Base-by-base conservation (phyloP, 2,888 invertebrate species). In the Pollenia angustigena region DNA sequence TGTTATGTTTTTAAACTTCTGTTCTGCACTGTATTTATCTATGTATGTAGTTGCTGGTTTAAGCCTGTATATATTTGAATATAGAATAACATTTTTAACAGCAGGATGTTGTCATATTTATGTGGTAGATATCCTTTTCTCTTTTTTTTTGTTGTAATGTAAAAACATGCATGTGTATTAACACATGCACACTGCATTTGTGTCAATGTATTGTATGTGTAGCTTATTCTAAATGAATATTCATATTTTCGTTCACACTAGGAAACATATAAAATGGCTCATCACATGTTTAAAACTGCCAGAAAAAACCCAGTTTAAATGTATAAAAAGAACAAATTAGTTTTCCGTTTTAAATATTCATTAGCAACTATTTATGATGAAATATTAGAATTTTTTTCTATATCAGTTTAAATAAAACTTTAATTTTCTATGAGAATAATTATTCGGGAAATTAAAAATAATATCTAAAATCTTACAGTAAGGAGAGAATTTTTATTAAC, bases 21-120 rank as follows among this genome's bases (percentile, higher is more conserved):
- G 1, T 3, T 2, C 0, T 8, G 4, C 32, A 78, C 42, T 74
- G 52, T 62, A 54, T 56, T 23, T 14, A 12, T 11, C 23, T 74
- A 40, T 46, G 54, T 52, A 56, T 66, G 10, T 18, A 3, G 48
- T 58, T 71, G 56, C 46, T 32, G 66, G 23, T 6, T 1, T 14
- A 46, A 23, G 40, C 50, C 46, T 23, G 58, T 16, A 68, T 60
- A 50, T 46, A 72, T 79, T 84, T 84, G 79, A 58, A 84, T 74
- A 66, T 66, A 46, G n/a, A 60, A 72, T 64, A 54, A 48, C 23
- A 66, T 74, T 79, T 64, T 72, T 66, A 86, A 64, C 85, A 82
- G 54, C 82, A 79, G 85, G 82, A 79, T 79, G 82, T 82, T 82
- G 85, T 79, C 79, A 82, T 79, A 86, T 86, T 75, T 82, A 75